Evolutionary conservation across 2,113 vertebrate species (phyloP), one percentile per base, ranked within the genome.

Genomic region (Gobio gobio): DNA sequence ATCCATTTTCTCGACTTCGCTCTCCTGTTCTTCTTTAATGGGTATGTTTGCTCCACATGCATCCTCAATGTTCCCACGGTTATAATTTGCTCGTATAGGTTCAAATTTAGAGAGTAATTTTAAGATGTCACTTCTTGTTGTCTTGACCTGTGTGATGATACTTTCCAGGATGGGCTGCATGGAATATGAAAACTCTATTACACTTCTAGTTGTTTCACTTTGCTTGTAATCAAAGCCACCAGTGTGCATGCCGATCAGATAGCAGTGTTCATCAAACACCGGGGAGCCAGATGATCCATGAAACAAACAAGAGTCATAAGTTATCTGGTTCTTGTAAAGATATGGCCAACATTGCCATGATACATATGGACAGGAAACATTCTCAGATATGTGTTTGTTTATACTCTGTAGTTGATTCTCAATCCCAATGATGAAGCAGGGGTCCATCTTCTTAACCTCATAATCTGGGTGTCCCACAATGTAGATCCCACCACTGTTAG

Each of bases 381-480:
- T 81, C 3, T 84, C 22, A 22, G 5, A 0, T 29, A 13, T 0
- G 20, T 85, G 72, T 77, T 13, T 16, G 0, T 20, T 6, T 10
- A 70, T 36, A 64, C 79, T 63, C 63, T 74, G 4, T 1, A 0
- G 3, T 20, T 26, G 43, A 1, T 79, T 13, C 1, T 51, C 29
- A 13, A 1, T 1, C 20, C 36, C 20, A 83, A 93, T 56, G 49
- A 93, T 87, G 18, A 83, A 58, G 77, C 91, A 92, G 1, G 58
- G 43, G 54, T 94, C 91, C 0, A 87, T 89, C 4, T 78, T 88
- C 86, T 94, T 92, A 3, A 89, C 86, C 16, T n/a, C 54, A 0
- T 24, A 66, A 0, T 2, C 4, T 54, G 90, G 91, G 49, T 94
- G 90, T 29, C 93, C 93, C 10, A 94, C 86, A 1, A 94, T 89